Base-by-base conservation (phyloP, 2,888 invertebrate genomes). In the Noctua janthe region DNA sequence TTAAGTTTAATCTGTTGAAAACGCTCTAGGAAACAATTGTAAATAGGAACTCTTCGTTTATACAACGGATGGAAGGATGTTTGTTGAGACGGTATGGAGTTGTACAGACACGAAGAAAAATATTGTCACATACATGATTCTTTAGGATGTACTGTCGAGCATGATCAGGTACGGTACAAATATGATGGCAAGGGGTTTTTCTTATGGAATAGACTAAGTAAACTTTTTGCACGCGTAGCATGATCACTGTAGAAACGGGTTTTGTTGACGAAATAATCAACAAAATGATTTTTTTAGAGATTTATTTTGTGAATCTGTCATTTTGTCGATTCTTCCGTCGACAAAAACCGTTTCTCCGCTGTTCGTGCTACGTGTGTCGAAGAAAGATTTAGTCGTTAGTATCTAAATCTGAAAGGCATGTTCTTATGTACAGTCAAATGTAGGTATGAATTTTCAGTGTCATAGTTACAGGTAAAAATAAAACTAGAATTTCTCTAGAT, bases 1-100 rank as follows among this genome's bases (percentile, higher is more conserved):
- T 94, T 94, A 94, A 96, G 95, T 96, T 96, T 95, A 96, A 96
- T 96, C 95, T 95, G 93, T 94, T 94, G 94, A 94, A 95, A 95
- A 95, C 91, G 93, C 91, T 92, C 92, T 91, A 92, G 92, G 91
- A 94, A 95, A 94, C 95, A 94, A 94, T 94, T 95, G 95, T 94
- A 95, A 95, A 94, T 94, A 94, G 92, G 87, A 94, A 93, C 92
- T 91, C 90, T 90, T 88, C 89, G 91, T 91, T 92, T 91, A 89
- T 91, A 92, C 90, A 91, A 91, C 87, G 86, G 29, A 29, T 29
- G 29, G 29, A 29, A 64, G 76, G 86, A 90, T 91, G 89, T 91
- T 92, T 91, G 90, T 86, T 71, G 87, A 86, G 86, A 84, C 78
- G 13, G 29, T 79, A 81, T 83, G 13, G 67, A 78, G 73, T 75